Evolutionary conservation across 1,140 invertebrate species (phyloP), one percentile per base, ranked within the genome.

Genomic region (Gyrodactylus salaris): DNA sequence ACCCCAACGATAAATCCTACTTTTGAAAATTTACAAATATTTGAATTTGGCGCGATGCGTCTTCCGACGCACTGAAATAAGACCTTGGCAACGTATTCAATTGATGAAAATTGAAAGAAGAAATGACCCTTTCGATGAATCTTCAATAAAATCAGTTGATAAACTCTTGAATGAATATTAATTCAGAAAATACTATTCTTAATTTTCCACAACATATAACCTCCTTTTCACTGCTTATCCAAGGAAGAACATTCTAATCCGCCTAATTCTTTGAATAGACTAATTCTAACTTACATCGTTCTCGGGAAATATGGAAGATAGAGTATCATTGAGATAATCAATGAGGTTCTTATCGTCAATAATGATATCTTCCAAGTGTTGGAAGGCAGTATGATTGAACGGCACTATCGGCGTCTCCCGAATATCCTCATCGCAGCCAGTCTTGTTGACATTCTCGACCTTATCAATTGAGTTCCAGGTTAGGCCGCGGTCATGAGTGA

Each of bases 401-500:
- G 34, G 34, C n/a, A 16, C 7, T n/a, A 16, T n/a, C 7, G 7
- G 7, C 7, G n/a, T 16, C n/a, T 54, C 34, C 34, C n/a, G 7
- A n/a, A 7, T n/a, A 54, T 54, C n/a, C 34, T 7, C n/a, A 54
- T n/a, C 7, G n/a, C 34, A 16, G 7, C n/a, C 34, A n/a, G 34
- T 54, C 34, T 16, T 54, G 34, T 54, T 54, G 34, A 54, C 76
- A 25, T 75, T 75, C 0, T 71, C 73, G 26, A 79, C 79, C 16
- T 76, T 73, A 20, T 75, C 68, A 0, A 81, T 75, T 1, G 76
- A 76, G 34, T 78, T 76, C 80, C 80, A 81, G n/a, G 76, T 76
- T 20, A 75, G 80, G 2, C 80, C 80, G 16, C 77, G 75, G 72
- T 81, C 77, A 73, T 77, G 79, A 0, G 80, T 76, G 70, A 81